phyloP scores from a whole-genome alignment of 2,888 invertebrate species.

The Liposcelis brunnea region DNA sequence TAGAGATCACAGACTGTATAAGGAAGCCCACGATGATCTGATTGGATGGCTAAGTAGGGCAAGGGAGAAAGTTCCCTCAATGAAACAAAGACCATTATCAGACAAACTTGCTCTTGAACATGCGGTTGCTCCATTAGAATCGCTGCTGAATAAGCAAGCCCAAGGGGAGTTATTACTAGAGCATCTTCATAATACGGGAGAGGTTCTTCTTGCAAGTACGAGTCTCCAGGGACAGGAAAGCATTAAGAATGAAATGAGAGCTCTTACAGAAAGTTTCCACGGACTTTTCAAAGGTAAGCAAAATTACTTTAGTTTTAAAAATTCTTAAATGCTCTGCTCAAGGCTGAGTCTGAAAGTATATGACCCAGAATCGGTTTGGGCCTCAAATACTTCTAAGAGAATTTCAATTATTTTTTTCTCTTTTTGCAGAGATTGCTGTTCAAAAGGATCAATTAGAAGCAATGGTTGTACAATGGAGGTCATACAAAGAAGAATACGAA shows the following conservation, averaged over 20 bases:
- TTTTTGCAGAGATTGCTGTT: conserved; percentile 65
- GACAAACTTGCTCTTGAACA: conserved; percentile 80
- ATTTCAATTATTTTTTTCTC: too few relatives aligned
- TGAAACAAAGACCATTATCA: conserved; percentile 66
- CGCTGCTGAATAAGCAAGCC: conserved; percentile 71
- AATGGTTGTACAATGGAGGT: conserved; percentile 68
- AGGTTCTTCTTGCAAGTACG: conserved; percentile 70
- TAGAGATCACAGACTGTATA: conserved; percentile 73
- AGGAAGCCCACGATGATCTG: conserved; percentile 80
- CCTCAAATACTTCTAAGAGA: too few relatives aligned
- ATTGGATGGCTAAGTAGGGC: conserved; percentile 76
- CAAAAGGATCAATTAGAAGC: conserved; percentile 71
- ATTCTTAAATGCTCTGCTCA: too few relatives aligned
- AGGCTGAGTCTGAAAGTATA: too few relatives aligned
- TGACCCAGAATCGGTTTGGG: too few relatives aligned
- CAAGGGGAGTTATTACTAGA: conserved; percentile 78
- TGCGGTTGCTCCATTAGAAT: conserved; percentile 72
- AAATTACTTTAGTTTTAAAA: too few relatives aligned
- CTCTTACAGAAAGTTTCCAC: conserved; percentile 68
- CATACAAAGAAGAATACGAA: conserved; percentile 86
- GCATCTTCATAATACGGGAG: conserved; percentile 71
- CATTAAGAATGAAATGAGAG: conserved; percentile 71
- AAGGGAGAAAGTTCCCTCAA: conserved; percentile 72
- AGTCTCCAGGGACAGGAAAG: conserved; percentile 60
- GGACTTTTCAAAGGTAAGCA: conserved; percentile 52